Percentiles rank a stretch among this genome's conserved stretches.
These are phyloP conservation scores for Trissolcus japonicus DNA, from an alignment of 2,888 invertebrate genomes.

Conservation along the genomic window DNA sequence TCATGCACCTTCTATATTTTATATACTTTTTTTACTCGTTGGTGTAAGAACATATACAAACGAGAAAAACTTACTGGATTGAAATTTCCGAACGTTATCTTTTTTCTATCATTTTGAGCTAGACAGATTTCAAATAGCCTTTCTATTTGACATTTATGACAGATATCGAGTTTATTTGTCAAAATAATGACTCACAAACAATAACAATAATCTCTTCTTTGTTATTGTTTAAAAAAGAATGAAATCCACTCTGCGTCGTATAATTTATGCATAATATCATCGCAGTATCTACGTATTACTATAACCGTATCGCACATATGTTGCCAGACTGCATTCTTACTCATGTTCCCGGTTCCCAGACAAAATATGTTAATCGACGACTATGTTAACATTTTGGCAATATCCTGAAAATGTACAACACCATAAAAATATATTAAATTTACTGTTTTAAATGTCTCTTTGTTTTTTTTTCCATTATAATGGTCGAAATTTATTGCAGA, in stretches of 20 bases:
- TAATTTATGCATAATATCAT: conserved; percentile 28
- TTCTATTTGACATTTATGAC: too few species aligned
- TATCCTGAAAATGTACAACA: not conserved
- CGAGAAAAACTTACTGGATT: conserved; percentile 47
- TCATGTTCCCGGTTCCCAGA: conserved; percentile 11
- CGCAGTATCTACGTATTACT: conserved; percentile 20
- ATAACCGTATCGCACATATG: conserved; percentile 38
- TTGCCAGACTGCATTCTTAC: conserved; percentile 24
- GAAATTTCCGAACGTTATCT: conserved; percentile 38
- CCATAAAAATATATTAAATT: not conserved
- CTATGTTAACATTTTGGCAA: conserved; percentile 21
- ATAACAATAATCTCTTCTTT: too few species aligned
- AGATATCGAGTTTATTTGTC: too few species aligned
- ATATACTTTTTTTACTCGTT: conserved; percentile 45
- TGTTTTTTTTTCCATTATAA: not conserved
- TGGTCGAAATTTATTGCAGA: too few species aligned
- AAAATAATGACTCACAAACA: too few species aligned
- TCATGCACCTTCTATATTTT: conserved; percentile 39
- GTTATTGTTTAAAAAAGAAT: conserved; percentile 10
- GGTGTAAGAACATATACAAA: conserved; percentile 32
- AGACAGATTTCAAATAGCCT: not conserved
- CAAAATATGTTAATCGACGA: conserved; percentile 26
- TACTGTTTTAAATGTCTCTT: not conserved
- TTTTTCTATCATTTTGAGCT: conserved; percentile 10
- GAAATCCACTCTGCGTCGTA: conserved; percentile 5